Conservation (phyloP, 2,888 invertebrate genomes). For the Acleris cristana region DNA sequence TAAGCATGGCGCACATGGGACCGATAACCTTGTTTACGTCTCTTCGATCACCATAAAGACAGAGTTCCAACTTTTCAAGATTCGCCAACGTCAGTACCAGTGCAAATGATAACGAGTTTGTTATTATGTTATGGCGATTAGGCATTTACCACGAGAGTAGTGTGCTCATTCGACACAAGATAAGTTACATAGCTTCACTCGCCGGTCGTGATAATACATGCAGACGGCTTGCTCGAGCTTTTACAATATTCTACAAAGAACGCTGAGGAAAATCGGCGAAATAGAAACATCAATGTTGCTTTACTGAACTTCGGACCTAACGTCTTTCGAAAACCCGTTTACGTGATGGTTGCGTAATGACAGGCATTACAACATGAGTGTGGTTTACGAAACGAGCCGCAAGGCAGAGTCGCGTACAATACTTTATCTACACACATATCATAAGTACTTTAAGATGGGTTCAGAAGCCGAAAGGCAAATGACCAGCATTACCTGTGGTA, state of each 20-base stretch:
- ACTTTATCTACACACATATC: too few relatives aligned
- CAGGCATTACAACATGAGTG: too few relatives aligned
- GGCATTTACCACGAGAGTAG: slow-evolving; percentile 21
- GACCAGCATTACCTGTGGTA: too few relatives aligned
- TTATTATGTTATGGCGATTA: slow-evolving; percentile 22
- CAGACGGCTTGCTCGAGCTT: not conserved
- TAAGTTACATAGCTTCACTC: slow-evolving; percentile 16
- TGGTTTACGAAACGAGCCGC: too few relatives aligned
- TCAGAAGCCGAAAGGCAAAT: too few relatives aligned
- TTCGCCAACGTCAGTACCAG: slow-evolving; percentile 11
- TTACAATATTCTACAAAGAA: not conserved
- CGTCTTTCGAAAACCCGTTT: too few relatives aligned
- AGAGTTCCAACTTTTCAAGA: not conserved
- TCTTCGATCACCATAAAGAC: slow-evolving; percentile 2
- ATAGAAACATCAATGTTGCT: too few relatives aligned
- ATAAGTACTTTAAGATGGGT: too few relatives aligned
- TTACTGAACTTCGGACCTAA: not conserved
- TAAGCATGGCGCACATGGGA: slow-evolving; percentile 52
- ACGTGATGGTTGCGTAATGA: too few relatives aligned
- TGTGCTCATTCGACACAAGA: slow-evolving; percentile 23
- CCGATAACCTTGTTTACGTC: slow-evolving; percentile 49
- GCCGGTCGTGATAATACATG: slow-evolving; percentile 19
- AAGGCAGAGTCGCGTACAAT: too few relatives aligned
- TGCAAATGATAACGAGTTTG: slow-evolving; percentile 8
- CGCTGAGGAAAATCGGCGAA: too few relatives aligned